Base-by-base conservation (phyloP, 2,113 vertebrate genomes). In the Tricholaema leucomelas region DNA sequence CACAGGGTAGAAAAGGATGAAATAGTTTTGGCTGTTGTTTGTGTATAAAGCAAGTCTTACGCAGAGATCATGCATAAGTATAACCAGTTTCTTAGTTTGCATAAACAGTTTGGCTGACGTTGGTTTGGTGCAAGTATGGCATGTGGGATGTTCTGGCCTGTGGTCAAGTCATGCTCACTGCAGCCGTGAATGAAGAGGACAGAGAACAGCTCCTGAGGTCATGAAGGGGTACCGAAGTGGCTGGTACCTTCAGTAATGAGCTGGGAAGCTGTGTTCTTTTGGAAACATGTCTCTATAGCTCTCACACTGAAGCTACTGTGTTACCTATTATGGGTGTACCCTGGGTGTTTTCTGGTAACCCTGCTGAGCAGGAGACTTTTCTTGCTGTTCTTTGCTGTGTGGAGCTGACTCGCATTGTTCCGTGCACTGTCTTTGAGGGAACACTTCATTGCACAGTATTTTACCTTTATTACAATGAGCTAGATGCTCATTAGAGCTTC, bases 401-500 rank as follows among this genome's bases (percentile, higher is more conserved):
- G 46, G 56, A 28, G 59, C 71, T 72, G 71, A 58, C 48, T 70
- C 59, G 38, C 42, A 9, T 55, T 27, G 38, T 60, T 82, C 75
- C 50, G 2, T 1, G 4, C 56, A 30, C 64, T 7, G 52, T 80
- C 77, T 83, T 76, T 78, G 27, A 66, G 52, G 77, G 52, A 60
- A 90, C 76, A 58, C 76, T 54, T 83, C 55, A 27, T 7, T 83
- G 77, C 52, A 48, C 3, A 3, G 36, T 50, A 60, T 70, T 46
- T 66, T 83, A 8, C 7, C 40, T 73, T 71, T 60, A 56, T 66
- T 73, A 28, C 74, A 71, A 88, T 63, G 70, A 88, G 61, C 52
- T 84, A 58, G 33, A 36, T 84, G 87, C 81, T 91, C 81, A 52
- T 93, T 86, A 93, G 86, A 90, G 65, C 65, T 23, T 92, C 73